Conservation (phyloP, 2,888 invertebrate species). For the Campoplex capitator region DNA sequence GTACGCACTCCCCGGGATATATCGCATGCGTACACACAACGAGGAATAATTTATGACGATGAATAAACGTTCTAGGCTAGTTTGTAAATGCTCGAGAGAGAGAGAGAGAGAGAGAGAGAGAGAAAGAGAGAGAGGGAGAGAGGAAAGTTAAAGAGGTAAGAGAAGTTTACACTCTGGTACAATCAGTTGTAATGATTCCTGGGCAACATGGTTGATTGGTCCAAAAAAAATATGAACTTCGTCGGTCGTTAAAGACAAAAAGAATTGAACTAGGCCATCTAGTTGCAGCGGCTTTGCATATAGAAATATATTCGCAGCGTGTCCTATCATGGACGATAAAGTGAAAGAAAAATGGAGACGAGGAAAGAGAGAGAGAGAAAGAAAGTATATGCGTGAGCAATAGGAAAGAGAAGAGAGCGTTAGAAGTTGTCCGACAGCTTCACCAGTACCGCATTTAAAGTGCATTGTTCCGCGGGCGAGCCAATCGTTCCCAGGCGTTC, state of each 20-base stretch:
- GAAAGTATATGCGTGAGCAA: constrained; percentile 33
- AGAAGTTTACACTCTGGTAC: constrained; percentile 9
- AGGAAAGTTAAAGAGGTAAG: neutral
- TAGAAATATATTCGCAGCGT: constrained; percentile 29
- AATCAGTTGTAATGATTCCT: constrained; percentile 65
- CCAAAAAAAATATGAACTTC: constrained; percentile 59
- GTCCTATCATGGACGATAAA: constrained; percentile 4
- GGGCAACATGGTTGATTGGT: constrained; percentile 68
- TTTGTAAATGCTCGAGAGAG: constrained; percentile 35
- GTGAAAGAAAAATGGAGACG: neutral
- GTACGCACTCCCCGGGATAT: constrained; percentile 26
- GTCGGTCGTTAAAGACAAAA: constrained; percentile 53
- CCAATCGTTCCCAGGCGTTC: constrained; percentile 63
- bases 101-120: neutral
- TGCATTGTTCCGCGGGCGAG: constrained; percentile 70
- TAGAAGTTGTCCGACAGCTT: constrained; percentile 64
- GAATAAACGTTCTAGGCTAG: constrained; percentile 54
- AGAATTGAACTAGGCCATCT: constrained; percentile 58
- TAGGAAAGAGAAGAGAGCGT: constrained; percentile 57
- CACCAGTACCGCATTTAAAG: constrained; percentile 59
- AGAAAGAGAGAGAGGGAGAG: neutral
- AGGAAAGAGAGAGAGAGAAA: constrained; percentile 6
- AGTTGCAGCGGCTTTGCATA: constrained; percentile 43
- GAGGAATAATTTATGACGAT: constrained; percentile 70
- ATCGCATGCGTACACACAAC: constrained; percentile 54